Evolutionary conservation across 2,797 vertebrate genomes (phyloP), one percentile per base, ranked within the genome.

Genomic region (Morus bassanus): DNA sequence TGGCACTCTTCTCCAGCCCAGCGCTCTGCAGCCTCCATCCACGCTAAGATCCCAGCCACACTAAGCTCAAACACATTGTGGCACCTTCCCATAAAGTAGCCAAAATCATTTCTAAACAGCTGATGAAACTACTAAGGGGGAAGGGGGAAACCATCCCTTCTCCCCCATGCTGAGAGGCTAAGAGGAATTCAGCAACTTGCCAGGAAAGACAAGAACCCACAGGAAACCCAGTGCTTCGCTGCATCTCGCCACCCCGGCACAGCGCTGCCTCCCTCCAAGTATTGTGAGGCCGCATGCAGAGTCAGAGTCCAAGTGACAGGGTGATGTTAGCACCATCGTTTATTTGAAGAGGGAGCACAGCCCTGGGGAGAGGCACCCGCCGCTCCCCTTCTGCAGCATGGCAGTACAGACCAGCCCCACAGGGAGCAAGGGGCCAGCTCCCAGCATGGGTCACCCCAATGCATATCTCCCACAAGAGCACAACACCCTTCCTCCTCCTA

Each of bases 311-410:
- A 3, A 56, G 65, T 14, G 4, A 79, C 45, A 76, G 43, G 48
- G 27, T 50, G 50, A 83, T 73, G 43, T 76, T 79, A 96, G 95
- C 96, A 96, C 95, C 93, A 93, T 94, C 0, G 6, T 97, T 97
- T 96, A 96, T 96, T 96, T 77, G 67, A 78, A 79, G 70, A 73
- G 46, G 68, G 70, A 90, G 80, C 64, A 59, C 19, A 72, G 60
- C 43, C 3, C 3, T 19, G 61, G 43, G 48, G 41, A 94, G 22
- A 87, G 54, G 37, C 13, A 2, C 53, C 65, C 0, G 0, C 37
- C 1, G 2, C 61, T 51, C 77, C 77, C 53, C 5, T 25, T 4
- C 33, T 24, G 43, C 60, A 35, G 83, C 54, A 5, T 0, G 5
- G 72, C 84, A 78, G 87, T 28, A 84, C 79, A 85, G 6, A 65